Conservation (phyloP, 2,888 invertebrate genomes). For the Lasioglossum pauxillum region DNA sequence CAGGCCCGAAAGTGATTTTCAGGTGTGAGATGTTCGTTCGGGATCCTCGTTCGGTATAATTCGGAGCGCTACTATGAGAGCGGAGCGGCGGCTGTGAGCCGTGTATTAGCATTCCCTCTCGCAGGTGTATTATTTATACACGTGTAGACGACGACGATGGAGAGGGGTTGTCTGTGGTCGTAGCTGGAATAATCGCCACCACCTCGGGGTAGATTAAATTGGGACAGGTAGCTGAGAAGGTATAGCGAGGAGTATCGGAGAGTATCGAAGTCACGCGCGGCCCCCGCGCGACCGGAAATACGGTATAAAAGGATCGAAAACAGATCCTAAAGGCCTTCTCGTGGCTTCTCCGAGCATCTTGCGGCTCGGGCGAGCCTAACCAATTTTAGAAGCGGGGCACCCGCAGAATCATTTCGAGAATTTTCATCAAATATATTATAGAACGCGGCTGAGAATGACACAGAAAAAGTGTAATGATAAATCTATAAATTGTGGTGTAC, state of each 20-base stretch:
- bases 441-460: no score
- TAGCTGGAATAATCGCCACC: constrained; percentile 63
- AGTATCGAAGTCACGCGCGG: constrained; percentile 80
- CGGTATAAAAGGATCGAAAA: constrained; percentile 69
- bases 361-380: no score
- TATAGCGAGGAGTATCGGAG: constrained; percentile 78
- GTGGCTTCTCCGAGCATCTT: constrained; percentile 7
- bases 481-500: no score
- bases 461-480: no score
- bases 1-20: constrained; percentile 56
- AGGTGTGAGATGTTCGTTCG: constrained; percentile 60
- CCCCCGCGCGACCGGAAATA: constrained; percentile 78
- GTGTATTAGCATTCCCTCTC: constrained; percentile 72
- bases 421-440: no score
- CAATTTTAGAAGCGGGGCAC: no score
- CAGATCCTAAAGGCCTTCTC: constrained; percentile 27
- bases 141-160: constrained; percentile 70
- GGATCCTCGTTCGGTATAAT: constrained; percentile 37
- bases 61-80: constrained; percentile 44
- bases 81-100: constrained; percentile 32
- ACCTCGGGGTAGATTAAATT: constrained; percentile 78
- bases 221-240: constrained; percentile 80
- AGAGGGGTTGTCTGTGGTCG: constrained; percentile 74
- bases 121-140: constrained; percentile 79
- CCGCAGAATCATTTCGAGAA: no score